Conservation (phyloP, 1,140 invertebrate genomes). For the Limonius californicus region DNA sequence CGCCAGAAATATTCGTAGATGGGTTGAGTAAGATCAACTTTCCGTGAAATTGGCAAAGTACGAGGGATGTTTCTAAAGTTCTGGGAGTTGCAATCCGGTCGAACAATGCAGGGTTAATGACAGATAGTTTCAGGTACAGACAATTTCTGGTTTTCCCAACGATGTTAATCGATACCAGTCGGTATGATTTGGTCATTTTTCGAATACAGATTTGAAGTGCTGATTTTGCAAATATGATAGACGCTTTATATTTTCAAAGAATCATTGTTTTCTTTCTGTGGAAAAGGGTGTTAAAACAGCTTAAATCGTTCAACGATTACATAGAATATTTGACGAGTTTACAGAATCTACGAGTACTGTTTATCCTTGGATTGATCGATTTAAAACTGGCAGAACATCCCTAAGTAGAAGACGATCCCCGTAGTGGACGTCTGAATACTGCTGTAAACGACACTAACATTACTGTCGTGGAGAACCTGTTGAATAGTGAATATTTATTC, state of each 20-base stretch:
- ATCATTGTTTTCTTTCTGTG: too few species aligned
- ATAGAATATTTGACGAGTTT: constrained; percentile 12
- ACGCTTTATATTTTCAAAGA: background rate
- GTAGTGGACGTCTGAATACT: background rate
- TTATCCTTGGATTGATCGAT: constrained; percentile 21
- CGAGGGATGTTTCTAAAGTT: background rate
- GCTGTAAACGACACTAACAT: background rate
- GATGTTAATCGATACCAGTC: background rate
- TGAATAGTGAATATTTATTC: background rate
- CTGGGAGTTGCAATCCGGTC: background rate
- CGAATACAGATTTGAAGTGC: background rate
- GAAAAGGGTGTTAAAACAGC: constrained; percentile 1
- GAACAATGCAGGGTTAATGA: background rate
- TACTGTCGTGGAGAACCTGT: background rate
- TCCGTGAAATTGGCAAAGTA: too few species aligned
- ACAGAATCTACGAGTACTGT: constrained; percentile 20
- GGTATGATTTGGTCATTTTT: background rate
- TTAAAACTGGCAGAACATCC: constrained; percentile 21
- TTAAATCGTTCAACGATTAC: background rate
- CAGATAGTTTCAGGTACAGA: background rate
- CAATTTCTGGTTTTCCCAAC: background rate
- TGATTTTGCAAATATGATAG: background rate
- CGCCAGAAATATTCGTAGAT: too few species aligned
- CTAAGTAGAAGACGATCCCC: constrained; percentile 18
- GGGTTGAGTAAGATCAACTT: too few species aligned